phyloP scores from a whole-genome alignment of 2,113 vertebrate genomes.

The Cariama cristata region DNA sequence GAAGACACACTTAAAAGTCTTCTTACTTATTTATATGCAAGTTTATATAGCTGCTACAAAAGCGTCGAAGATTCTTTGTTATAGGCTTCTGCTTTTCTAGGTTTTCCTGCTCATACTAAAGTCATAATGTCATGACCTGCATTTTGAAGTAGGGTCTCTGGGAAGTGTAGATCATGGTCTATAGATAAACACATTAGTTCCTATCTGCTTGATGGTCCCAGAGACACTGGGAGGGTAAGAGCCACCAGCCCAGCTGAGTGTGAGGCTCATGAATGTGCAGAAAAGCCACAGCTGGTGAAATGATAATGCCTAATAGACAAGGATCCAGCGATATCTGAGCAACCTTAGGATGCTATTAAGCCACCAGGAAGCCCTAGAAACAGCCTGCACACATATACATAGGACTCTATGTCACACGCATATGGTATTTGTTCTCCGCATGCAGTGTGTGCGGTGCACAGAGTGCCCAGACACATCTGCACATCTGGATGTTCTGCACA shows the following conservation, averaged over 20 bases:
- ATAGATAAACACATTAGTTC: not conserved
- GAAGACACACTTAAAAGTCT: not conserved
- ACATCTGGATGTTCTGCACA: not conserved
- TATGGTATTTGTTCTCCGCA: not conserved
- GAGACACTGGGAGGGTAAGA: not conserved
- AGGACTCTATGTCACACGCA: not conserved
- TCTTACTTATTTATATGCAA: not conserved
- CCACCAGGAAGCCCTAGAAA: not conserved
- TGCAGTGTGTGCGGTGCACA: not conserved
- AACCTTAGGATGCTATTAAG: not conserved
- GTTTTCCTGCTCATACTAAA: constrained; percentile 65
- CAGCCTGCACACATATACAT: not conserved
- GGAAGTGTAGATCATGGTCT: not conserved
- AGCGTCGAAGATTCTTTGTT: constrained; percentile 55
- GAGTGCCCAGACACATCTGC: not conserved
- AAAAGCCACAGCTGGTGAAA: not conserved
- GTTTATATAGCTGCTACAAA: constrained; percentile 61
- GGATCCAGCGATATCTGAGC: not conserved
- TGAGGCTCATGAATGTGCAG: not conserved
- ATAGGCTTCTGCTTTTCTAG: constrained; percentile 62
- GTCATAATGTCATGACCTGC: constrained; percentile 67
- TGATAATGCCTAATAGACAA: rapidly evolving
- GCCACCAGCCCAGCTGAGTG: not conserved
- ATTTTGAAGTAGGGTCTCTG: not conserved
- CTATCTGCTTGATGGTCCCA: not conserved